Evolutionary conservation across 2,888 invertebrate genomes (phyloP), one percentile per base, ranked within the genome.

Genomic region (Dilophus febrilis): DNA sequence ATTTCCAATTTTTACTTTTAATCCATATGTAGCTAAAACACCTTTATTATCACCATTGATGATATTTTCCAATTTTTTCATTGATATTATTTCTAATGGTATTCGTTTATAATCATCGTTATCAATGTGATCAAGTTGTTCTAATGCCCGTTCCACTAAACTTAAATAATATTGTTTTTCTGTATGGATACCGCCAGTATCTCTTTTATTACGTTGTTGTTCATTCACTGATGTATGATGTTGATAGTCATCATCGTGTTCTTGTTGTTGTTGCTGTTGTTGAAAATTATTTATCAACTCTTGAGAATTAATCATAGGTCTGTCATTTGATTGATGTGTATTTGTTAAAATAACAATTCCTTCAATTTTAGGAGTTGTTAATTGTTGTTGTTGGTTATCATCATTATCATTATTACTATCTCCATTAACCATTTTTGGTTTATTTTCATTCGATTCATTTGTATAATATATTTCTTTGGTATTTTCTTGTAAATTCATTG

Each of bases 121-220:
- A 48, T 69, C 69, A 38, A 61, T 56, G n/a, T 62, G 55, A 47
- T 71, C 69, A 26, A 71, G 49, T 8, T 61, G 60, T 5, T 58
- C 50, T 2, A 66, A 56, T 3, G 66, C 69, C 42, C 63, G 61
- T 42, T 64, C 56, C 2, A 69, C 67, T 38, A 71, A 51, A 47
- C 59, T 54, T 30, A 53, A 32, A 31, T 32, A 18, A n/a, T 32
- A 8, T 12, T 16, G 3, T 26, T 35, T 35, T 5, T 30, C 28
- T 12, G 13, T 18, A 10, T n/a, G n/a, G n/a, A n/a, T n/a, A n/a
- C 3, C 12, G 37, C 17, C 35, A n/a, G 35, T 17, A 31, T 40
- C 7, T 13, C 14, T 8, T 34, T 27, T 22, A 39, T 13, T 13
- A 13, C 13, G 14, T 6, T 39, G 19, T 33, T n/a, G n/a, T n/a